Conservation (phyloP, 2,797 vertebrate genomes). For the Alauda arvensis region DNA sequence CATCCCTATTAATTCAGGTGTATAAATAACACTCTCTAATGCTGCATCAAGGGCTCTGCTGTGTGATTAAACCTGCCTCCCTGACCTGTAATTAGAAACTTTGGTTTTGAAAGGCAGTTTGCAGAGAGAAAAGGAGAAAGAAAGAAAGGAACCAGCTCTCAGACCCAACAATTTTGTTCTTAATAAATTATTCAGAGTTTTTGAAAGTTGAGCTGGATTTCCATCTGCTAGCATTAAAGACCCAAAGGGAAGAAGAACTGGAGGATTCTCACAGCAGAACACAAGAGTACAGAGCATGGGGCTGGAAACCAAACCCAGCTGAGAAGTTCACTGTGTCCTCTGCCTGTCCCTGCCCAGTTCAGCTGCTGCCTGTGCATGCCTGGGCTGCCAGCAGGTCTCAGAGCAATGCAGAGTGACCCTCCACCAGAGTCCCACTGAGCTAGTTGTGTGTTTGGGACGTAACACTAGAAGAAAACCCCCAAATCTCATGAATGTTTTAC, state of each 20-base stretch:
- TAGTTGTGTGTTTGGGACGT: not conserved
- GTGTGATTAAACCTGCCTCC: conserved; percentile 55
- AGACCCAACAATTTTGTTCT: conserved; percentile 71
- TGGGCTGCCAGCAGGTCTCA: not conserved
- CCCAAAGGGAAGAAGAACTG: conserved; percentile 22
- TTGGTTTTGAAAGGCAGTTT: conserved; percentile 68
- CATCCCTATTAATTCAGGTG: conserved; percentile 71
- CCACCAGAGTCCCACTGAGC: not conserved
- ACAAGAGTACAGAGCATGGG: not conserved
- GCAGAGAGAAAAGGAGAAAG: conserved; percentile 52
- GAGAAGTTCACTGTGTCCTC: not conserved
- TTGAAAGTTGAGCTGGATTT: conserved; percentile 59
- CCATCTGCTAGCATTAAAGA: conserved; percentile 53
- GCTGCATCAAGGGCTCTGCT: conserved; percentile 63
- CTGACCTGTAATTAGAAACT: conserved; percentile 82
- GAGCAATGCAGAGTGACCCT: not conserved
- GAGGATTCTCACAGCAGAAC: conserved; percentile 16
- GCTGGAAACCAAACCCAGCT: not conserved
- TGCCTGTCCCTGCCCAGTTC: not conserved
- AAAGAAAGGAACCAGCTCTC: conserved; percentile 58
- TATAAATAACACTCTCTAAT: conserved; percentile 62
- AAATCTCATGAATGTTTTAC: not conserved
- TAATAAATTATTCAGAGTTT: conserved; percentile 75
- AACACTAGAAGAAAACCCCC: not conserved
- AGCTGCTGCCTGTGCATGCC: not conserved